Evolutionary conservation across 2,888 invertebrate genomes (phyloP).

Genomic region (Holacanthella duospinosa): DNA sequence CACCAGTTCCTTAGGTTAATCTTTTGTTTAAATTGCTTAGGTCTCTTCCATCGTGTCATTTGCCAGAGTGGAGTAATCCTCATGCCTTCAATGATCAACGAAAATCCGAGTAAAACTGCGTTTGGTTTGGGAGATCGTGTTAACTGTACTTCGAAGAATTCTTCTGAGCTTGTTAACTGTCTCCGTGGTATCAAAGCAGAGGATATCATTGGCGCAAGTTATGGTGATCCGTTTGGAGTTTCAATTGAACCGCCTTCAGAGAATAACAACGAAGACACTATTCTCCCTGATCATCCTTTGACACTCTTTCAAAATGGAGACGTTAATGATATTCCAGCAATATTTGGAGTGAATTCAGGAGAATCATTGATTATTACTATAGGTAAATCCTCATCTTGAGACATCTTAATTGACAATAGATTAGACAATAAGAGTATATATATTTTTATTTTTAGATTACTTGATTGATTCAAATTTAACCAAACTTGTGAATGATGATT

Average conservation of each 20-base stretch:
- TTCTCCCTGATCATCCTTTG: background rate
- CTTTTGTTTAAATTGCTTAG: background rate
- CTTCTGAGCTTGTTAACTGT: background rate
- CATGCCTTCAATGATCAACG: background rate
- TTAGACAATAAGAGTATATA: background rate
- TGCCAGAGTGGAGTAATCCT: conserved; percentile 3
- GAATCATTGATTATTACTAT: background rate
- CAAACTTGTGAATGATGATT: background rate
- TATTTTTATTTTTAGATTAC: background rate
- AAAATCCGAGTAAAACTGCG: background rate
- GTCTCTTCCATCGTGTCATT: conserved; percentile 7
- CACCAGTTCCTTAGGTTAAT: background rate
- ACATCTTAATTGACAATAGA: background rate
- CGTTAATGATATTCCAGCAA: conserved; percentile 1
- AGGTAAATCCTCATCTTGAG: background rate
- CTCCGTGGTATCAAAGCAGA: background rate
- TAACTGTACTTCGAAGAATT: background rate
- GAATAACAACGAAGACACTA: background rate
- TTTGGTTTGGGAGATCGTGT: background rate
- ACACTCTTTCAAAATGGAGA: conserved; percentile 1
- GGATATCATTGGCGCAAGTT: background rate
- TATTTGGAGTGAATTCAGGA: conserved; percentile 3
- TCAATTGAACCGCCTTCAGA: conserved; percentile 6
- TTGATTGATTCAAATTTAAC: background rate
- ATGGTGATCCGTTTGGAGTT: background rate